These are phyloP conservation scores for Drosophila gunungcola DNA, from an alignment of 1,140 invertebrate genomes.

Conservation along the genomic window DNA sequence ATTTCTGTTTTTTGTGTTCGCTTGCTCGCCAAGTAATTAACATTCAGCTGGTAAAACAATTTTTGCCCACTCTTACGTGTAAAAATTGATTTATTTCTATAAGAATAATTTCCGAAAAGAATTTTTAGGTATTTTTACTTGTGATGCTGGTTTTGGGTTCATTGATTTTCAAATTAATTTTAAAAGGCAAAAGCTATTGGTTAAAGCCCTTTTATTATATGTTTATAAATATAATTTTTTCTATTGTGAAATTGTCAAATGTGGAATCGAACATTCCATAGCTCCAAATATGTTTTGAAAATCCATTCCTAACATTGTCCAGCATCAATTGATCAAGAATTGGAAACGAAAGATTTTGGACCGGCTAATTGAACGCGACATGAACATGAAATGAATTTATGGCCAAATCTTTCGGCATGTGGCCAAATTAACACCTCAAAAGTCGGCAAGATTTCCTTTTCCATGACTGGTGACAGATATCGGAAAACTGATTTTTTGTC, in stretches of 20 bases:
- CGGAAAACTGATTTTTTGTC: slow-evolving; percentile 42
- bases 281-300: neutral
- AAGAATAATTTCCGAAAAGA: neutral
- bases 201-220: no score
- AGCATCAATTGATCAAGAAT: slow-evolving; percentile 7
- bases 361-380: slow-evolving; percentile 49
- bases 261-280: neutral
- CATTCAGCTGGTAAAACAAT: slow-evolving; percentile 62
- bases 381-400: slow-evolving; percentile 58
- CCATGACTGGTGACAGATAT: slow-evolving; percentile 71
- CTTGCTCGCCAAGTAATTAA: slow-evolving; percentile 60
- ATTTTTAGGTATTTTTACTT: neutral
- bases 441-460: slow-evolving; percentile 49
- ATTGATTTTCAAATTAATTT: neutral
- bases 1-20: slow-evolving; percentile 6
- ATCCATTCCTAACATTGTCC: slow-evolving; percentile 7
- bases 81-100: neutral
- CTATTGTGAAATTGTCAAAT: neutral
- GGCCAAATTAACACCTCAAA: slow-evolving; percentile 74
- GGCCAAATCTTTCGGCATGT: slow-evolving; percentile 50
- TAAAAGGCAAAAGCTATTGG: no score
- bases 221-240: no score
- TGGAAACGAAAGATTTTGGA: slow-evolving; percentile 7
- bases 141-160: no score
- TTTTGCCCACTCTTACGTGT: slow-evolving; percentile 1